A percentile compares a stretch with the other conserved stretches of the same genome.
Evolutionary conservation across 92 coral and sea anemone genomes (phyloP).

Genomic region (Epizoanthus rinbou): DNA sequence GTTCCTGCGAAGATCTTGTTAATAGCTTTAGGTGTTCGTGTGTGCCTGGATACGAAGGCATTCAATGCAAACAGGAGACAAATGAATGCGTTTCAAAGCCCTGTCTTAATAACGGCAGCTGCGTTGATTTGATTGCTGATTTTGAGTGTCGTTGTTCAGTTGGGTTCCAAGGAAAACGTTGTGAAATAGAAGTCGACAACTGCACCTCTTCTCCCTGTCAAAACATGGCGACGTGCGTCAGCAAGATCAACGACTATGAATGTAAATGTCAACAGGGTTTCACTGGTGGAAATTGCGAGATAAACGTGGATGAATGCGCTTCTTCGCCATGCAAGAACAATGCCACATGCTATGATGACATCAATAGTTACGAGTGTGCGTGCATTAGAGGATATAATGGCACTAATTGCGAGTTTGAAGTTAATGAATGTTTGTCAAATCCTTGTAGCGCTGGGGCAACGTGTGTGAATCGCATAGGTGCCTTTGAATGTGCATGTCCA

Average conservation of each 20-base stretch:
- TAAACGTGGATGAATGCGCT: neutral
- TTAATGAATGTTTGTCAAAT: constrained; percentile 31
- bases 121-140: constrained; percentile 46
- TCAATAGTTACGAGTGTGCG: constrained; percentile 2
- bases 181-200: constrained; percentile 5
- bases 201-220: constrained; percentile 24
- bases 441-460: constrained; percentile 41
- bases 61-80: constrained; percentile 40
- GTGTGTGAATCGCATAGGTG: neutral
- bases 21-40: constrained; percentile 49
- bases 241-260: neutral
- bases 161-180: constrained; percentile 30
- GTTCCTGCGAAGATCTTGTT: constrained; percentile 35
- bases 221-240: neutral
- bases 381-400: constrained; percentile 31
- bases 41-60: constrained; percentile 43
- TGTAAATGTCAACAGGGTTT: constrained; percentile 9
- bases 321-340: constrained; percentile 5
- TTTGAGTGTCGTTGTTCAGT: constrained; percentile 48
- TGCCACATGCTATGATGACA: constrained; percentile 4
- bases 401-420: constrained; percentile 36
- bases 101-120: constrained; percentile 52
- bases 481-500: neutral
- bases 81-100: constrained; percentile 54
- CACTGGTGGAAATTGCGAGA: neutral